These are phyloP conservation scores for Drosophila biarmipes DNA, from an alignment of 1,140 invertebrate genomes.

Conservation along the genomic window DNA sequence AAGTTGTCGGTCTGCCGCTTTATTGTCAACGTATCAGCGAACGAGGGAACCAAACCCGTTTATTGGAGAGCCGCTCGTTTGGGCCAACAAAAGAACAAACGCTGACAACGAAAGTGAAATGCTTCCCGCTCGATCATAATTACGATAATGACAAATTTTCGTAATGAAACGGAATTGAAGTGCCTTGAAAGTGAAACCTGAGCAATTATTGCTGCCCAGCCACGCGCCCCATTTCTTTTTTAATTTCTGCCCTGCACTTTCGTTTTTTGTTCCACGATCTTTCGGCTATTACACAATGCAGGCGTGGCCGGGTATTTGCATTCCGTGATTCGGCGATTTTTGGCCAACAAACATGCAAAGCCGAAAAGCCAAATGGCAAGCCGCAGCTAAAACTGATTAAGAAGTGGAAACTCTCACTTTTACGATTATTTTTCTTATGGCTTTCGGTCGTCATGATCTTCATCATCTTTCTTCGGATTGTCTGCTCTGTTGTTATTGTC, in stretches of 20 bases:
- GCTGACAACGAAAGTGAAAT: constrained; percentile 74
- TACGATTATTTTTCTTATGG: constrained; percentile 81
- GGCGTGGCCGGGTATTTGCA: constrained; percentile 62
- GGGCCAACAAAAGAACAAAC: constrained; percentile 76
- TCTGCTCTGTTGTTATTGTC: constrained; percentile 53
- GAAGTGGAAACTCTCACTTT: constrained; percentile 82
- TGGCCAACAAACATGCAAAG: constrained; percentile 8
- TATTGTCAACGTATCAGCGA: constrained; percentile 77
- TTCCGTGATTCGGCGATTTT: constrained; percentile 36
- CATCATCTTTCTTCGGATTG: constrained; percentile 26
- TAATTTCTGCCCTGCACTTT: constrained; percentile 34
- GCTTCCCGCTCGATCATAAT: constrained; percentile 65
- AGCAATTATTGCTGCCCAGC: constrained; percentile 67
- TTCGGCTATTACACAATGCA: constrained; percentile 62
- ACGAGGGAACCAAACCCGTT: constrained; percentile 49
- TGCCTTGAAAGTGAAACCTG: constrained; percentile 79
- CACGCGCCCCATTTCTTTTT: constrained; percentile 25
- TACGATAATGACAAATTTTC: constrained; percentile 76
- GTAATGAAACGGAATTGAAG: constrained; percentile 68
- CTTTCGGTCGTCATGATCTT: constrained; percentile 67
- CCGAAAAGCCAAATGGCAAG: constrained; percentile 49
- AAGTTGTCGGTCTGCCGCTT: constrained; percentile 76
- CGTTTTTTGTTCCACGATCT: constrained; percentile 30
- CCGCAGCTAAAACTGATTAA: constrained; percentile 61
- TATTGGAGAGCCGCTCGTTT: constrained; percentile 59